Conservation (phyloP, 2,797 vertebrate genomes). For the Ctenochaetus hawaiiensis region DNA sequence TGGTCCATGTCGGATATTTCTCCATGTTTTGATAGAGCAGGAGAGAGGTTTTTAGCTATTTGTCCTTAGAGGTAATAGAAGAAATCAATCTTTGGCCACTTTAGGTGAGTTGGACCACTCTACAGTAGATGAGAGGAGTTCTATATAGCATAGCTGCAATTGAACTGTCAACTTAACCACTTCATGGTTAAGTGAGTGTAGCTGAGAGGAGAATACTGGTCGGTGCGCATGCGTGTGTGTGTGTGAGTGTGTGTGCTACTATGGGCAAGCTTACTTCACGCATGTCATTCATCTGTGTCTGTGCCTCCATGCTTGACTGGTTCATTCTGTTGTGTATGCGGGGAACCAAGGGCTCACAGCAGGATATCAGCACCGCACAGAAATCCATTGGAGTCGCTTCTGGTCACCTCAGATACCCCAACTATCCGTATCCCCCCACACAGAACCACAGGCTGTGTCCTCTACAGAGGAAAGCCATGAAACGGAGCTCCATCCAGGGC, state of each 20-base stretch:
- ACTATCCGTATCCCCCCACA: constrained; percentile 29
- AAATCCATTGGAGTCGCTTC: constrained; percentile 70
- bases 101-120: constrained; percentile 56
- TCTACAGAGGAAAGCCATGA: constrained; percentile 43
- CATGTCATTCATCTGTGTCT: constrained; percentile 59
- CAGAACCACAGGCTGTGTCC: constrained; percentile 17
- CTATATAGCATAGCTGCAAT: constrained; percentile 63
- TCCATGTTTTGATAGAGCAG: constrained; percentile 49
- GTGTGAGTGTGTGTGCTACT: background rate
- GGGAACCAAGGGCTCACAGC: constrained; percentile 56
- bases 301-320: constrained; percentile 41
- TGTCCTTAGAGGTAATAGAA: constrained; percentile 54
- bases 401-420: constrained; percentile 59
- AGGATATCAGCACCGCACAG: constrained; percentile 58
- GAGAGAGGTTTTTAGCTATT: constrained; percentile 43
- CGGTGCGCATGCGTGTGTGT: constrained; percentile 20
- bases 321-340: constrained; percentile 53
- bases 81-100: constrained; percentile 73
- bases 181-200: constrained; percentile 77
- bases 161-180: constrained; percentile 81
- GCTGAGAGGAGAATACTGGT: constrained; percentile 51
- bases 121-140: constrained; percentile 39
- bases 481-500: constrained; percentile 36
- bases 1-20: constrained; percentile 53
- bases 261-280: constrained; percentile 23